Conservation (phyloP, 2,113 vertebrate species). For the Phylloscopus trochilus region DNA sequence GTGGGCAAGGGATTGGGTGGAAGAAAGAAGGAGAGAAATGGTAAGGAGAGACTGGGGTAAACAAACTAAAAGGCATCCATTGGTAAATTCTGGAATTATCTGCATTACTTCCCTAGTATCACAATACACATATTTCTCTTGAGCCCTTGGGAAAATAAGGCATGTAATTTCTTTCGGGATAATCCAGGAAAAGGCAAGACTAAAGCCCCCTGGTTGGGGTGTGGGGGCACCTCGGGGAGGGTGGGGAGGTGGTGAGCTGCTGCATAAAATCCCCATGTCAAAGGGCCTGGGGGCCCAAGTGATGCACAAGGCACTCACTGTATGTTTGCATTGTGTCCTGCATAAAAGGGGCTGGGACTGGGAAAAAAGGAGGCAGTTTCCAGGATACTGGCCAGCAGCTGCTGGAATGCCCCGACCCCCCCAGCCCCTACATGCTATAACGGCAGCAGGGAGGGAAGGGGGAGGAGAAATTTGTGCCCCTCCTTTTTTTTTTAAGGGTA, state of each 20-base stretch:
- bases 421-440: not conserved
- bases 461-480: conserved; percentile 7
- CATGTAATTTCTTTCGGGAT: not conserved
- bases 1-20: not conserved
- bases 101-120: not conserved
- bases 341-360: conserved; percentile 79
- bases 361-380: conserved; percentile 79
- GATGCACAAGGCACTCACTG: conserved; percentile 77
- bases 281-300: conserved; percentile 70
- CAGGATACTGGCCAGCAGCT: conserved; percentile 76
- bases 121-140: not conserved
- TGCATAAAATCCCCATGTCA: conserved; percentile 67
- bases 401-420: conserved; percentile 80
- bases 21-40: not conserved
- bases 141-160: not conserved
- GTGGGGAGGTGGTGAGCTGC: conserved; percentile 27
- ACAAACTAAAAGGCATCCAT: not conserved
- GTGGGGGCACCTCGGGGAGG: conserved; percentile 4
- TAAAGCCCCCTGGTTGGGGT: conserved; percentile 18
- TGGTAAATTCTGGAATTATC: not conserved
- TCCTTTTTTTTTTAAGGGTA: not conserved
- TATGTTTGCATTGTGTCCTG: conserved; percentile 79
- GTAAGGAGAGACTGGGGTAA: not conserved
- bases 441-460: not conserved
- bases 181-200: conserved; percentile 9